phyloP scores from a whole-genome alignment of 1,140 invertebrate species.

The Tribolium castaneum region DNA sequence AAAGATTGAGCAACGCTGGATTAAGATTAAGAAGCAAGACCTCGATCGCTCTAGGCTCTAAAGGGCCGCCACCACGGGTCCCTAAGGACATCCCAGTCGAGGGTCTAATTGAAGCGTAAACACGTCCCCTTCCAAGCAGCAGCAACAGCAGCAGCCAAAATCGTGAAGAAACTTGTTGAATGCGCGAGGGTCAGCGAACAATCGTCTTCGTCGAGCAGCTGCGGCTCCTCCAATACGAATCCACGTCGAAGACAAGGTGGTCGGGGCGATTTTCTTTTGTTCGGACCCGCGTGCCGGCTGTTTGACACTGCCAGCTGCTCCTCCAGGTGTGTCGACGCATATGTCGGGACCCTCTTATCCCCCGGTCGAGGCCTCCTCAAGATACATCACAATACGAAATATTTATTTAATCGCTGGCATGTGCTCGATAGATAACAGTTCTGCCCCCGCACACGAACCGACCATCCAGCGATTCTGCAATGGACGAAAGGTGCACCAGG shows the following conservation, averaged over 20 bases:
- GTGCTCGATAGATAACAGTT: conserved; percentile 6
- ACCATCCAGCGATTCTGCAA: background rate
- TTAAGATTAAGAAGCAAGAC: no score
- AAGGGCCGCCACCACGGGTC: no score
- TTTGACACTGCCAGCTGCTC: conserved; percentile 26
- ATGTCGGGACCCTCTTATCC: conserved; percentile 24
- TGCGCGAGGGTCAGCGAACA: conserved; percentile 25
- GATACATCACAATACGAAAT: conserved; percentile 24
- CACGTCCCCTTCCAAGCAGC: background rate
- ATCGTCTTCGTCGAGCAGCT: conserved; percentile 31
- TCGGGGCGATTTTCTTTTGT: conserved; percentile 31
- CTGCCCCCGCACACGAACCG: background rate
- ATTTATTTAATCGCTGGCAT: conserved; percentile 30
- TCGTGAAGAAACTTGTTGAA: conserved; percentile 30
- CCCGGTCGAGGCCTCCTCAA: conserved; percentile 14
- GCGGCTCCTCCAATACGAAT: conserved; percentile 34
- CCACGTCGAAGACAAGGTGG: conserved; percentile 27
- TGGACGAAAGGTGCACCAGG: background rate
- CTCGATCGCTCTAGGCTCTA: no score
- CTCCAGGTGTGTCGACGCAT: conserved; percentile 32
- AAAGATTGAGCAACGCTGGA: no score
- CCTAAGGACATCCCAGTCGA: background rate
- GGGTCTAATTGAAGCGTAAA: conserved; percentile 16
- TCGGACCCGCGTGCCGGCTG: conserved; percentile 32
- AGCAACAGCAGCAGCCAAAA: background rate